Evolutionary conservation across 1,140 invertebrate genomes (phyloP), one percentile per base, ranked within the genome.

Genomic region (Vollenhovia emeryi): DNA sequence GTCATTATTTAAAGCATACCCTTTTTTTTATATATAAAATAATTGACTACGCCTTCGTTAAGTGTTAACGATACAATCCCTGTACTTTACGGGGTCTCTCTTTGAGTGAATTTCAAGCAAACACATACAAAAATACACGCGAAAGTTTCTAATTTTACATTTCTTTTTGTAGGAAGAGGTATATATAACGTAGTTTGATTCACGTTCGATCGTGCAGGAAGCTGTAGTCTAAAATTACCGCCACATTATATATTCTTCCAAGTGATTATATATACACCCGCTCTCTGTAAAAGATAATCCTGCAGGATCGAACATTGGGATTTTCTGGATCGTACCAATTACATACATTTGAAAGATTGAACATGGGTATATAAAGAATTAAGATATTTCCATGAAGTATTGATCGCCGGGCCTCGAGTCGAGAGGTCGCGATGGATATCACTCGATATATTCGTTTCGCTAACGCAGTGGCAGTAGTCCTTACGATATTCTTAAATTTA

Each of bases 81-180:
- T n/a, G 9, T 59, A 82, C 11, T 45, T 59, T 76, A 45, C 43
- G 9, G 11, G 30, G 4, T 15, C 33, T 40, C 15, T 40, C 2
- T 40, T 36, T 21, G 36, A 80, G 3, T 64, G 13, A 71, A 69
- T 52, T 4, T 43, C 69, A 43, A n/a, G 21, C 18, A 71, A 71
- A 43, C 55, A 30, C 7, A 18, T 68, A 69, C 40, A 43, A 43
- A 43, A 50, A n/a, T 27, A n/a, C 27, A 60, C 27, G 60, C 36
- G 36, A 18, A 43, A 52, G 4, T 59, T 80, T 82, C 30, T 48
- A 30, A 18, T 75, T 50, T 48, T 71, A 18, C 27, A 15, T 27
- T 78, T 87, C 87, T 55, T 85, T 88, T 88, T 88, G 86, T 85
- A 88, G 87, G 82, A 87, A 88, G 80, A 21, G 33, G 45, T 36